These are phyloP conservation scores for Eucera pruinosa DNA, from an alignment of 2,888 invertebrate species.

Conservation along the genomic window DNA sequence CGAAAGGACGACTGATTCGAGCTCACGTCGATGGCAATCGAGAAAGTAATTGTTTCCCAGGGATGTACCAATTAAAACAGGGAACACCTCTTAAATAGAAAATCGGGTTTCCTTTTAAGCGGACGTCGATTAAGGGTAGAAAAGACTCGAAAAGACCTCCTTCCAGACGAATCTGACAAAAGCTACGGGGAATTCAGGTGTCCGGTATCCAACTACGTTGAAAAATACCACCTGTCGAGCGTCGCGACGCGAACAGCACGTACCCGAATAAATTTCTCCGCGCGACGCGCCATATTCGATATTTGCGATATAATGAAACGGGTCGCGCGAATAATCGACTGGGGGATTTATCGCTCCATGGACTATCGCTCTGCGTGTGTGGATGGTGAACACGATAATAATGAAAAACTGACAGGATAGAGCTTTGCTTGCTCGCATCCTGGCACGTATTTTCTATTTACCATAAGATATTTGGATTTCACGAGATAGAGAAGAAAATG, in stretches of 20 bases:
- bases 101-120: slow-evolving; percentile 45
- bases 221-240: slow-evolving; percentile 53
- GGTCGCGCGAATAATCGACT: slow-evolving; percentile 22
- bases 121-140: slow-evolving; percentile 40
- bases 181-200: slow-evolving; percentile 1
- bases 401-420: neutral
- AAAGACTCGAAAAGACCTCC: neutral
- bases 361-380: neutral
- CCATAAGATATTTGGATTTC: neutral
- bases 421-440: too few relatives aligned
- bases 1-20: slow-evolving; percentile 7
- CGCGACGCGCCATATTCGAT: slow-evolving; percentile 12
- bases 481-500: neutral
- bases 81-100: slow-evolving; percentile 20
- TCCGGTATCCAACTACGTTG: neutral
- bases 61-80: slow-evolving; percentile 40
- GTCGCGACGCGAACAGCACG: slow-evolving; percentile 5
- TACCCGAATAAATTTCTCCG: slow-evolving; percentile 39
- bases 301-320: slow-evolving; percentile 14
- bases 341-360: slow-evolving; percentile 2
- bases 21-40: slow-evolving; percentile 26
- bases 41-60: slow-evolving; percentile 40
- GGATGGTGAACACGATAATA: neutral
- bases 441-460: neutral
- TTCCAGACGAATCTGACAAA: neutral